Conservation (phyloP, 1,140 invertebrate genomes). For the Bombyx mandarina region DNA sequence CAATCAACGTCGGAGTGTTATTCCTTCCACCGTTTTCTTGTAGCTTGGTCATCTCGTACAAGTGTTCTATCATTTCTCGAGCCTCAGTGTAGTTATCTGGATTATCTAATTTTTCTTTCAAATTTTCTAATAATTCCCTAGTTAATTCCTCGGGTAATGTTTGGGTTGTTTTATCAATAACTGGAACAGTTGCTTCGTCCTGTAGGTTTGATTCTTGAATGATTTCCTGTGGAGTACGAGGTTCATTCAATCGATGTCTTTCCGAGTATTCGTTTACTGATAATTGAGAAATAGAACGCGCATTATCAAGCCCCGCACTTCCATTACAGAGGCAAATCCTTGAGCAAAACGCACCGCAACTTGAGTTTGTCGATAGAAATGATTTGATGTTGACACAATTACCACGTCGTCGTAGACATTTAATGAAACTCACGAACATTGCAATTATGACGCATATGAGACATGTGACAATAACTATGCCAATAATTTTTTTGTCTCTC, state of each 20-base stretch:
- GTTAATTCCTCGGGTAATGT: constrained; percentile 82
- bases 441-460: constrained; percentile 46
- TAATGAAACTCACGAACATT: constrained; percentile 47
- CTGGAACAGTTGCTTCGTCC: constrained; percentile 58
- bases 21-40: constrained; percentile 76
- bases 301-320: constrained; percentile 55
- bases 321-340: constrained; percentile 35
- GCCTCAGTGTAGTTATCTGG: constrained; percentile 82
- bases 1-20: constrained; percentile 57
- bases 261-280: constrained; percentile 77
- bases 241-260: constrained; percentile 69
- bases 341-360: constrained; percentile 40
- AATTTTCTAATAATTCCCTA: constrained; percentile 78
- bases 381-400: constrained; percentile 49
- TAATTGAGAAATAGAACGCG: constrained; percentile 74
- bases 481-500: constrained; percentile 53
- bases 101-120: constrained; percentile 79
- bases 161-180: constrained; percentile 79
- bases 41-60: constrained; percentile 84
- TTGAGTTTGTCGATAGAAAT: constrained; percentile 38
- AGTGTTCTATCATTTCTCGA: constrained; percentile 82
- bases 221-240: constrained; percentile 49
- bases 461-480: constrained; percentile 49
- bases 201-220: constrained; percentile 59
- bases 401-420: constrained; percentile 45